A percentile compares a stretch with the other conserved stretches of the same genome.
Conservation (phyloP, 2,797 vertebrate genomes). For the Leuciscus waleckii region DNA sequence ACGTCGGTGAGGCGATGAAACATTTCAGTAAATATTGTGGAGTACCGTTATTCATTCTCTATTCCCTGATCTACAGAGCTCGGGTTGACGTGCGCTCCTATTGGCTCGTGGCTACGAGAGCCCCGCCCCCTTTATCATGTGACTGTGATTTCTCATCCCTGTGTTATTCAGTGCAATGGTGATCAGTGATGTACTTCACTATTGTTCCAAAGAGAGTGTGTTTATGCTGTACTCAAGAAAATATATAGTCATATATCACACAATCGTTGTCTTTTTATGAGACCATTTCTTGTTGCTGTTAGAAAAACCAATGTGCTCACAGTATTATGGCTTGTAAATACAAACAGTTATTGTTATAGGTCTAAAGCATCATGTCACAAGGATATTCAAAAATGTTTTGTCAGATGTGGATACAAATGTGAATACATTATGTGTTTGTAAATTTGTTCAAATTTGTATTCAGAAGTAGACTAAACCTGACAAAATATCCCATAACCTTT, state of each 20-base stretch:
- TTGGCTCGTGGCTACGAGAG: slow-evolving; percentile 73
- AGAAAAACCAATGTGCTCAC: neutral
- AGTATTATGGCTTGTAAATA: neutral
- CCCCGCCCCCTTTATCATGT: slow-evolving; percentile 79
- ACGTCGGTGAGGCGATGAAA: slow-evolving; percentile 64
- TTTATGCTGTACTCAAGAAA: neutral
- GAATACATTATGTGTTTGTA: neutral
- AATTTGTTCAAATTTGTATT: neutral
- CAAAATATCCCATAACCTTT: neutral
- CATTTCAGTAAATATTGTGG: slow-evolving; percentile 74
- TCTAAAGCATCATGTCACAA: neutral
- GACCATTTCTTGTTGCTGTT: neutral
- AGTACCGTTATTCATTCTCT: slow-evolving; percentile 82
- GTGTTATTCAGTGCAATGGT: neutral
- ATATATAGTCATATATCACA: neutral
- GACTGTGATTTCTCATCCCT: slow-evolving; percentile 71
- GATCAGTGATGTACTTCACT: neutral
- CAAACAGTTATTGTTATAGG: neutral
- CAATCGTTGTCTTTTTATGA: neutral
- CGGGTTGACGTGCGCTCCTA: slow-evolving; percentile 75
- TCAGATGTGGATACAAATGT: neutral
- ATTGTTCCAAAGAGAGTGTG: neutral
- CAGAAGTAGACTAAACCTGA: neutral
- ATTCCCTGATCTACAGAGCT: slow-evolving; percentile 70
- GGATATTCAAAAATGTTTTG: neutral